Conservation (phyloP, 2,113 vertebrate species). For the Megaleporinus macrocephalus region DNA sequence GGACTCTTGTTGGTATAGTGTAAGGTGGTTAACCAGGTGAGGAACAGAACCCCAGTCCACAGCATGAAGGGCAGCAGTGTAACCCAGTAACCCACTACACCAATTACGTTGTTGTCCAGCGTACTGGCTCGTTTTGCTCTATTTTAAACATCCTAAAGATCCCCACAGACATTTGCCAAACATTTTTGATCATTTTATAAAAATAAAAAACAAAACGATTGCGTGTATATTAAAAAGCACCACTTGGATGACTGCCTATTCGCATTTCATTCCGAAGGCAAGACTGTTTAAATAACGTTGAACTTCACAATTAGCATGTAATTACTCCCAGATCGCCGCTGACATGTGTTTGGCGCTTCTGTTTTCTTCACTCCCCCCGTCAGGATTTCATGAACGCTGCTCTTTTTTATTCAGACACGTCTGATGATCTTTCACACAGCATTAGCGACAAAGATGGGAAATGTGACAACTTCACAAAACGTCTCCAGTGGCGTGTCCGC, state of each 20-base stretch:
- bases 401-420: background rate
- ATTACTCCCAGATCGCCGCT: constrained; percentile 12
- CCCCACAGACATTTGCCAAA: no score
- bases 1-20: no score
- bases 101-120: no score
- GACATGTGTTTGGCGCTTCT: constrained; percentile 21
- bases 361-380: background rate
- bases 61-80: no score
- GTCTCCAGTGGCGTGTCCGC: constrained; percentile 39
- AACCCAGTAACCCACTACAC: no score
- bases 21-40: no score
- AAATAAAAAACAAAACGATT: no score
- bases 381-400: constrained; percentile 9
- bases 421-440: constrained; percentile 33
- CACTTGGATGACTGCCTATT: background rate
- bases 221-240: no score
- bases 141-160: no score
- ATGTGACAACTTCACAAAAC: constrained; percentile 52
- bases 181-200: no score
- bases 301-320: constrained; percentile 2
- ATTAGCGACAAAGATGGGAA: constrained; percentile 50
- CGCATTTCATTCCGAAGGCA: background rate
- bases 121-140: no score
- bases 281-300: constrained; percentile 5
- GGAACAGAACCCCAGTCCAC: no score